Conservation (phyloP, 2,113 vertebrate genomes). For the Zosterops japonicus region DNA sequence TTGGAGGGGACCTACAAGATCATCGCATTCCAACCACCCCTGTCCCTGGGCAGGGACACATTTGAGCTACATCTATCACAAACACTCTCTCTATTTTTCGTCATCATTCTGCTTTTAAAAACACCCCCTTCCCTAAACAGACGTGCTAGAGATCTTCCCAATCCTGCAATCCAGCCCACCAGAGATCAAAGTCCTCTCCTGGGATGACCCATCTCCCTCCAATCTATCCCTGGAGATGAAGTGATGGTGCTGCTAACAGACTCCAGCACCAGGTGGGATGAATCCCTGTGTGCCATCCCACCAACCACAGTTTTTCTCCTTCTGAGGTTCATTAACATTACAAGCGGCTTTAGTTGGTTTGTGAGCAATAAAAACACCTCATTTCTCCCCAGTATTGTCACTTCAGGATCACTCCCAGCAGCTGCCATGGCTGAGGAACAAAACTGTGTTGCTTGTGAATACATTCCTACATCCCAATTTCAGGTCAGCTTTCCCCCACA, state of each 20-base stretch:
- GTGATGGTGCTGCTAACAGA: background rate
- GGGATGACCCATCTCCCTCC: background rate
- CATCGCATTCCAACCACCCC: background rate
- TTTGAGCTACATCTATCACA: background rate
- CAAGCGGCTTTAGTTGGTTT: background rate
- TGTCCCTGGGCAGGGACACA: background rate
- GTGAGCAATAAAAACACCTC: background rate
- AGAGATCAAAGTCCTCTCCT: background rate
- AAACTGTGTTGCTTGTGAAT: background rate
- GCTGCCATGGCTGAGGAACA: background rate
- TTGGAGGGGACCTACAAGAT: background rate
- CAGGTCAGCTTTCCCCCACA: background rate
- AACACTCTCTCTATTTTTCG: background rate
- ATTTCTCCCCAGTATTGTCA: rapidly evolving
- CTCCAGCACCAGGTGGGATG: background rate
- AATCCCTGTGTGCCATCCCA: background rate
- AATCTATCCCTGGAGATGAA: background rate
- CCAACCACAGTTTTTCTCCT: background rate
- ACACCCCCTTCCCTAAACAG: background rate
- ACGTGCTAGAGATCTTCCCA: background rate
- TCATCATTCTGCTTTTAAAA: background rate
- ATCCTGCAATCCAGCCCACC: background rate
- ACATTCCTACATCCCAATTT: background rate
- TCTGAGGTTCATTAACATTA: background rate
- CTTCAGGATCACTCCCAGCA: background rate